Evolutionary conservation across 1,140 invertebrate genomes (phyloP), one percentile per base, ranked within the genome.

Genomic region (Mycetomoellerius zeteki): DNA sequence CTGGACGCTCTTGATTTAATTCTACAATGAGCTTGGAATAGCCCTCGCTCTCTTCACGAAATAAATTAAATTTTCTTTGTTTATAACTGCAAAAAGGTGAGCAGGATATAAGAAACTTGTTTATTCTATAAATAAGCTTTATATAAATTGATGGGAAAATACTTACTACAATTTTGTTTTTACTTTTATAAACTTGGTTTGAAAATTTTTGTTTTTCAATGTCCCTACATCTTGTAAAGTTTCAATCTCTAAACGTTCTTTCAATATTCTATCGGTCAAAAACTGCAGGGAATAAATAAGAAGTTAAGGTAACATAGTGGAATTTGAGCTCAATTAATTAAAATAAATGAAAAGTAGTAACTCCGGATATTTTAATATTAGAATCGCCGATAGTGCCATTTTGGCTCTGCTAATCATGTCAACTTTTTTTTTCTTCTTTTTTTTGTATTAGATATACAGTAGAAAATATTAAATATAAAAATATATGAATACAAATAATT

Each of bases 151-250:
- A 54, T 37, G 4, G 6, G 7, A 3, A 54, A 58, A 60, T 87
- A 98, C 98, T 97, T 97, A 99, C 98, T 99, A 99, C 90, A 99
- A 95, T 96, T 99, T 99, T 67, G 99, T 99, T 96, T 99, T 99
- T 21, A 99, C 97, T 97, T 99, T 99, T 91, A 99, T 99, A 95
- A 99, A 99, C 96, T 99, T 99, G 76, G 98, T 98, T 94, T 98
- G 98, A 95, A 99, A 99, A 91, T 97, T 98, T 93, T 98, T 98
- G 93, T 98, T 98, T 90, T 98, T 98, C n/a, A 99, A 96, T 64
- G 98, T 97, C n/a, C 98, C 98, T 71, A 98, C 97, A 96, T 98
- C 98, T 94, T 98, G 98, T 24, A 99, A 95, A 0, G 98, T 98
- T 87, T 99, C 99, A 93, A 98, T 98, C 95, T 99, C 99, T 89